Conservation (phyloP, 1,140 invertebrate genomes). For the Ceratina calcarata region DNA sequence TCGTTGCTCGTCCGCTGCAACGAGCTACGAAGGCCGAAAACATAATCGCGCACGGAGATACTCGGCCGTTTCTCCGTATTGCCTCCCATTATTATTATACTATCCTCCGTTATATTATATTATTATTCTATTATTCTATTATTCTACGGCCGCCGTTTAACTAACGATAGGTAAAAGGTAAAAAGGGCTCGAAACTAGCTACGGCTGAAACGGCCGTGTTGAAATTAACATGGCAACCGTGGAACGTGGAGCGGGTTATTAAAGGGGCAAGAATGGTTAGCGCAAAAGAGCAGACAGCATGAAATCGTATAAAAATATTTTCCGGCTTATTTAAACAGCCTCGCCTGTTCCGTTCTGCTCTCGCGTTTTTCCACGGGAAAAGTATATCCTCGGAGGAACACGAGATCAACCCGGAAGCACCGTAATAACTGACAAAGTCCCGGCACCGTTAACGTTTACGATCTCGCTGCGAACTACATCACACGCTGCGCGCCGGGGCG, state of each 20-base stretch:
- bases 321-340: slow-evolving; percentile 40
- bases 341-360: neutral
- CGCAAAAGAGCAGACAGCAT: neutral
- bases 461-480: slow-evolving; percentile 36
- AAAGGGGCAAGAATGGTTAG: slow-evolving; percentile 2
- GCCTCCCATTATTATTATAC: neutral
- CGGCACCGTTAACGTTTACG: slow-evolving; percentile 48
- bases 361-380: slow-evolving; percentile 15
- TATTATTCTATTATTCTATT: no score
- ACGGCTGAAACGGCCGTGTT: no score
- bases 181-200: neutral
- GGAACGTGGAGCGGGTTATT: neutral
- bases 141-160: no score
- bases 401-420: slow-evolving; percentile 35
- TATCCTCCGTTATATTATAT: neutral
- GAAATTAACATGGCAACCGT: neutral
- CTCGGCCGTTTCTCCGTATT: neutral
- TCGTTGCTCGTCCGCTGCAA: neutral
- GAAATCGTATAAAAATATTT: slow-evolving; percentile 49
- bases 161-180: no score
- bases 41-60: neutral
- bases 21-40: neutral
- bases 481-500: slow-evolving; percentile 5
- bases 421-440: slow-evolving; percentile 53
- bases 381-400: slow-evolving; percentile 41